Base-by-base conservation (phyloP, 2,888 invertebrate species). In the Gisinianus flammeolus region DNA sequence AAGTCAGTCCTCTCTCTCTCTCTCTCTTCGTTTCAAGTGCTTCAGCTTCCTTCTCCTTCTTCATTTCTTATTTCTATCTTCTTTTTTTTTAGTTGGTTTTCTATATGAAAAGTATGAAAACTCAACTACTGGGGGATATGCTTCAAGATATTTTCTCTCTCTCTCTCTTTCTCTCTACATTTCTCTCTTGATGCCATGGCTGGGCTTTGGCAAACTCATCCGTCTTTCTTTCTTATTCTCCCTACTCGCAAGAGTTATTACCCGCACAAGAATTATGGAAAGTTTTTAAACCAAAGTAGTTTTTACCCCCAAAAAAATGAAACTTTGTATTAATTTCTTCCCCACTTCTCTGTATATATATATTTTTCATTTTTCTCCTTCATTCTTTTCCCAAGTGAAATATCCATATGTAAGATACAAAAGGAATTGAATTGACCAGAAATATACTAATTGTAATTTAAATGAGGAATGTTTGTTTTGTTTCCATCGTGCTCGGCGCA, bases 201-300 rank as follows among this genome's bases (percentile, higher is more conserved):
- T 56, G 6, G 56, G 19, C 30, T 28, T 68, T 62, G 69, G 69
- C 56, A 76, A 76, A 69, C 76, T 76, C 76, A 76, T 69, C 70
- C 76, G 58, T 76, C 76, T 76, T 76, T 68, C 75, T 76, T 76
- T 76, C 75, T 67, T 16, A 35, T 62, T 16, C 58, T 69, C 76
- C 76, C 76, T 58, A 28, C 58, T 31, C 22, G n/a, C n/a, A 68
- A 76, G 76, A 76, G 68, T 76, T 76, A 76, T 76, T 67, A 68
- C 44, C 56, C 22, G n/a, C 26, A 28, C 19, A 58, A 67, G 58
- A 76, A 54, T 73, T 73, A 73, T 73, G 58, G 73, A 31, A 58
- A 58, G 73, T 73, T 73, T 73, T 73, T 58, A 73, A 73, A 73
- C 73, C 73, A 58, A 58, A 73, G n/a, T n/a, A n/a, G 62, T 62